Evolutionary conservation across 2,888 invertebrate genomes (phyloP).

Genomic region (Bugulina stolonifera): DNA sequence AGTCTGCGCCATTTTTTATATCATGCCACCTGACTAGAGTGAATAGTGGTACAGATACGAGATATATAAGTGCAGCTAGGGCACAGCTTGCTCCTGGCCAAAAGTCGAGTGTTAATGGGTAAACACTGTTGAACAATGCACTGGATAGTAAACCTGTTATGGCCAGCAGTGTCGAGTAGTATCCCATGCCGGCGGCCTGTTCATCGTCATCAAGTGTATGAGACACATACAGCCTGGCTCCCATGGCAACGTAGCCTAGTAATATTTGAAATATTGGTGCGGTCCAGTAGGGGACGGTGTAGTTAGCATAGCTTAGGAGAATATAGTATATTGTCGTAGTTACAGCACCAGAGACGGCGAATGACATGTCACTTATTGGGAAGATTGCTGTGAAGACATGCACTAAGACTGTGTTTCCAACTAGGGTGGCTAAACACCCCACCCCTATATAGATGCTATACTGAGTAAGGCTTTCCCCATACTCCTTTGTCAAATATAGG

Average conservation of each 20-base stretch:
- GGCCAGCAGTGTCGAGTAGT: neutral
- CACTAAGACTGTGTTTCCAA: neutral
- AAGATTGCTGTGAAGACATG: neutral
- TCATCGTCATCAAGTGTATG: neutral
- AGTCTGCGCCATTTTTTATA: neutral
- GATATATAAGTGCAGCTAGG: neutral
- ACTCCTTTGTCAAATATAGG: conserved; percentile 23
- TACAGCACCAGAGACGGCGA: neutral
- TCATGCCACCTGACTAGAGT: conserved; percentile 1
- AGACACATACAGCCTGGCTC: conserved; percentile 5
- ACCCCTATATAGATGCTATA: conserved; percentile 12
- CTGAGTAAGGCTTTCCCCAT: neutral
- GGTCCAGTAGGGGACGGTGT: neutral
- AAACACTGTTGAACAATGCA: conserved; percentile 1
- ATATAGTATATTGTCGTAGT: neutral
- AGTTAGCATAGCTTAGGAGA: neutral
- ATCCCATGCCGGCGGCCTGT: conserved; percentile 9
- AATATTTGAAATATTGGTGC: neutral
- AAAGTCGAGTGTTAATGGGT: conserved; percentile 6
- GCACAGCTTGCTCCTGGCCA: conserved; percentile 23
- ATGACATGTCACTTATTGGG: neutral
- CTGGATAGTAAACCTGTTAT: neutral
- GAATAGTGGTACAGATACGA: neutral
- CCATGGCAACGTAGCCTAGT: neutral
- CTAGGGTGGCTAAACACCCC: neutral